phyloP scores from a whole-genome alignment of 2,888 invertebrate species.

The Drosophila neutralis region DNA sequence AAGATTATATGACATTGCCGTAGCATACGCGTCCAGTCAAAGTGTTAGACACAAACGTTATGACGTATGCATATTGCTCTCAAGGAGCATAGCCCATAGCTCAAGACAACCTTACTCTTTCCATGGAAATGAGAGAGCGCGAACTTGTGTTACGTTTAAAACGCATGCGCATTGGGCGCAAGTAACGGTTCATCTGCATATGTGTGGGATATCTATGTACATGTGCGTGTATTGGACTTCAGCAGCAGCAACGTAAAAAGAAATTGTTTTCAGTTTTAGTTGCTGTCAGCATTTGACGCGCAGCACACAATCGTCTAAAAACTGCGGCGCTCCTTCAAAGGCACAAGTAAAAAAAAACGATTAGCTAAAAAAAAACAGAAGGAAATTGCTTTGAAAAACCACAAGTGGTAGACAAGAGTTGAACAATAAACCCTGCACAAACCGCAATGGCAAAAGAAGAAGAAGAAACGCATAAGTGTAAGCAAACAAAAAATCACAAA shows the following conservation, averaged over 20 bases:
- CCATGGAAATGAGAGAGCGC: neutral
- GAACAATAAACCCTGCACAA: slow-evolving; percentile 35
- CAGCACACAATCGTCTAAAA: slow-evolving; percentile 32
- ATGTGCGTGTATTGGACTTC: slow-evolving; percentile 41
- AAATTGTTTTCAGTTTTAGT: slow-evolving; percentile 73
- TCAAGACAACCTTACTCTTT: slow-evolving; percentile 15
- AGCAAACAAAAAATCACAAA: slow-evolving; percentile 9
- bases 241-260: slow-evolving; percentile 46
- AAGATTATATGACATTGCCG: neutral
- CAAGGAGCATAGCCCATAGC: neutral
- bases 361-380: slow-evolving; percentile 9
- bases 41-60: neutral
- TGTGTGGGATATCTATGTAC: slow-evolving; percentile 13
- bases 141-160: neutral
- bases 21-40: neutral
- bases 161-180: slow-evolving; percentile 39
- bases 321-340: slow-evolving; percentile 45
- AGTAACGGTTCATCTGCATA: slow-evolving; percentile 43
- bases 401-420: slow-evolving; percentile 65
- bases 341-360: slow-evolving; percentile 20
- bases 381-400: slow-evolving; percentile 50
- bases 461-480: slow-evolving; percentile 1
- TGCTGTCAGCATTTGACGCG: slow-evolving; percentile 73
- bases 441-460: slow-evolving; percentile 26
- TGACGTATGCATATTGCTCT: neutral